These are phyloP conservation scores for Pollenia griseotomentosa DNA, from an alignment of 2,888 invertebrate genomes.

Conservation along the genomic window DNA sequence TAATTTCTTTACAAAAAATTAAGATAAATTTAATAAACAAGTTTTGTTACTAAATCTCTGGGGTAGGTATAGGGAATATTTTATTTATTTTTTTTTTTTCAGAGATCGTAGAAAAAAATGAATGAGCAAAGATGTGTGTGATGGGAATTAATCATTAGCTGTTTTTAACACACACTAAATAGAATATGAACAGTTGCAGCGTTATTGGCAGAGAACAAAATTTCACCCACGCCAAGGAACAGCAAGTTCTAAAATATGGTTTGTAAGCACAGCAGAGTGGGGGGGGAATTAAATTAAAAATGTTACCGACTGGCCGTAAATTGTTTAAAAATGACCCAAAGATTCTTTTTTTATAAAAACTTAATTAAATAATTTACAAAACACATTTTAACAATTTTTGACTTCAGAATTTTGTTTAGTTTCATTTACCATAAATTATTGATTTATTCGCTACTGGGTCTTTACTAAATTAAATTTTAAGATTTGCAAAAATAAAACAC, in stretches of 20 bases:
- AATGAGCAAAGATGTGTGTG: background rate
- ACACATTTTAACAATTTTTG: background rate
- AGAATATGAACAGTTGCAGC: conserved; percentile 2
- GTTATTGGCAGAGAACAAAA: background rate
- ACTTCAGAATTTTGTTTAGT: background rate
- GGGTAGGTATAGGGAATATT: background rate
- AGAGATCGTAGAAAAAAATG: background rate
- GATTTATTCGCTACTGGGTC: conserved; percentile 49
- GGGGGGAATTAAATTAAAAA: background rate
- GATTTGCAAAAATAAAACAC: background rate
- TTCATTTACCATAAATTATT: conserved; percentile 38
- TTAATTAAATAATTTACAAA: background rate
- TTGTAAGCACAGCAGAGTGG: background rate
- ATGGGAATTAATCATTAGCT: conserved; percentile 20
- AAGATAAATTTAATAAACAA: background rate
- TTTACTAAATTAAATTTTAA: background rate
- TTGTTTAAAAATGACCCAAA: background rate
- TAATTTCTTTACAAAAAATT: background rate
- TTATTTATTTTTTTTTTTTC: background rate
- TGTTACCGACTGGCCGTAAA: conserved; percentile 2
- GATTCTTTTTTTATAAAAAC: background rate
- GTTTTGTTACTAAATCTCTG: conserved; percentile 16
- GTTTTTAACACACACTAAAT: conserved; percentile 33
- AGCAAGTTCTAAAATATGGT: background rate
- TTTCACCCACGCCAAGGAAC: conserved; percentile 24